phyloP scores from a whole-genome alignment of 2,888 invertebrate genomes.

The Alsophila aescularia region DNA sequence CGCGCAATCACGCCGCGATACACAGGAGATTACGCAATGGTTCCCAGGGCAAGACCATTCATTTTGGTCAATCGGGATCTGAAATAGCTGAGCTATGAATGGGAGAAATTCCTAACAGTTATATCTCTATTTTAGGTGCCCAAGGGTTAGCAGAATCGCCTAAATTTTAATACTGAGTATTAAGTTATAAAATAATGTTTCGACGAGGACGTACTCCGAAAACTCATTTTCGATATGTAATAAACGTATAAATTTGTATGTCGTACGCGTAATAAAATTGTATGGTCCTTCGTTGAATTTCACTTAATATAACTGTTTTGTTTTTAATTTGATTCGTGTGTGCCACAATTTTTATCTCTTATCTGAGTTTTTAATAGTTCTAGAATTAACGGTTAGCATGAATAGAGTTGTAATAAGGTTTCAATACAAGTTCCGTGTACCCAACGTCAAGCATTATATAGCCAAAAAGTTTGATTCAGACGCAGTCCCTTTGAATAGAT shows the following conservation, averaged over 20 bases:
- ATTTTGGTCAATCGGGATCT: constrained; percentile 33
- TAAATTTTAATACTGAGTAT: constrained; percentile 25
- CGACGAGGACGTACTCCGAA: constrained; percentile 21
- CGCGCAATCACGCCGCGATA: constrained; percentile 42
- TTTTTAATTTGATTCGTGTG: constrained; percentile 2
- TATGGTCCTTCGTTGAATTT: constrained; percentile 23
- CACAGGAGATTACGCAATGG: constrained; percentile 41
- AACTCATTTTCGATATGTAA: constrained; percentile 21
- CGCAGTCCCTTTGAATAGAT: constrained; percentile 32
- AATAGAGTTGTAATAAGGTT: constrained; percentile 24
- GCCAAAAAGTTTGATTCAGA: constrained; percentile 25
- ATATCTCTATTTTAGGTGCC: constrained; percentile 51
- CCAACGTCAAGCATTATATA: constrained; percentile 22
- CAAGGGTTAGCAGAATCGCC: constrained; percentile 25
- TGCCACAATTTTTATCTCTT: background rate
- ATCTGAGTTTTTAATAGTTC: background rate
- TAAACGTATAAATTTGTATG: constrained; percentile 27
- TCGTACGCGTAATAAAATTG: constrained; percentile 24
- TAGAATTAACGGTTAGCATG: constrained; percentile 9
- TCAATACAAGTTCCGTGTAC: constrained; percentile 17
- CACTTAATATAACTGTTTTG: constrained; percentile 14
- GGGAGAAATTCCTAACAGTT: constrained; percentile 58
- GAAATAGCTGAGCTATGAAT: constrained; percentile 51
- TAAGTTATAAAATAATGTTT: constrained; percentile 30
- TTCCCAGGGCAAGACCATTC: constrained; percentile 33